These are phyloP conservation scores for Neuroscelio doddi DNA, from an alignment of 2,888 invertebrate genomes.

Conservation along the genomic window DNA sequence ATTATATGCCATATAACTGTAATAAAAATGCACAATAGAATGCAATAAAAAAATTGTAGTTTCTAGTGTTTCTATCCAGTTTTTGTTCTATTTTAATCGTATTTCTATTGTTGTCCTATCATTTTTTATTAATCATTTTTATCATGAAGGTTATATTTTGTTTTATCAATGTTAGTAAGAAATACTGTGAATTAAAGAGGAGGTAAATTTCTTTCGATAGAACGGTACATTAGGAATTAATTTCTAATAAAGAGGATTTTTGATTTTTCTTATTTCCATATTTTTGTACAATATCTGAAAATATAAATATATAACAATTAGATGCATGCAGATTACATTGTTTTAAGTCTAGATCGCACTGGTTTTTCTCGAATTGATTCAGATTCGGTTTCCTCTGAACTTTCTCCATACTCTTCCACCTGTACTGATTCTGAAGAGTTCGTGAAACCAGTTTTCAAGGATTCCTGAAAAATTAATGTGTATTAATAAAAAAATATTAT, in stretches of 20 bases:
- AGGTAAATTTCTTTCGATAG: slow-evolving; percentile 59
- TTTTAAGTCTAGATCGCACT: slow-evolving; percentile 65
- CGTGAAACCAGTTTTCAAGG: slow-evolving; percentile 59
- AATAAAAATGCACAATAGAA: too few relatives aligned
- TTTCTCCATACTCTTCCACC: slow-evolving; percentile 66
- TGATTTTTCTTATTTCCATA: slow-evolving; percentile 14
- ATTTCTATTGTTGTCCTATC: too few relatives aligned
- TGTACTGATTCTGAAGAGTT: slow-evolving; percentile 68
- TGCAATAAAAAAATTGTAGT: too few relatives aligned
- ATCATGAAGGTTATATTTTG: too few relatives aligned
- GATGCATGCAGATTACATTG: slow-evolving; percentile 52
- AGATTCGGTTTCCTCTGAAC: slow-evolving; percentile 63
- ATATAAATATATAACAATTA: slow-evolving; percentile 1
- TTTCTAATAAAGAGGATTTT: slow-evolving; percentile 45
- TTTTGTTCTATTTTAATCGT: too few relatives aligned
- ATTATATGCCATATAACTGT: too few relatives aligned
- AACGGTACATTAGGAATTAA: slow-evolving; percentile 57
- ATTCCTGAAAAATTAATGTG: too few relatives aligned
- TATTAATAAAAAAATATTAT: slow-evolving; percentile 21
- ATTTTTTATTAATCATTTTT: too few relatives aligned
- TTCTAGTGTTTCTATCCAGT: too few relatives aligned
- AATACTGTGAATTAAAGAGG: slow-evolving; percentile 54
- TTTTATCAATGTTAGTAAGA: too few relatives aligned
- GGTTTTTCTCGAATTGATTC: slow-evolving; percentile 59
- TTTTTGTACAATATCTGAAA: slow-evolving; percentile 14